Base-by-base conservation (phyloP, 1,140 invertebrate genomes). In the Bombus pascuorum region DNA sequence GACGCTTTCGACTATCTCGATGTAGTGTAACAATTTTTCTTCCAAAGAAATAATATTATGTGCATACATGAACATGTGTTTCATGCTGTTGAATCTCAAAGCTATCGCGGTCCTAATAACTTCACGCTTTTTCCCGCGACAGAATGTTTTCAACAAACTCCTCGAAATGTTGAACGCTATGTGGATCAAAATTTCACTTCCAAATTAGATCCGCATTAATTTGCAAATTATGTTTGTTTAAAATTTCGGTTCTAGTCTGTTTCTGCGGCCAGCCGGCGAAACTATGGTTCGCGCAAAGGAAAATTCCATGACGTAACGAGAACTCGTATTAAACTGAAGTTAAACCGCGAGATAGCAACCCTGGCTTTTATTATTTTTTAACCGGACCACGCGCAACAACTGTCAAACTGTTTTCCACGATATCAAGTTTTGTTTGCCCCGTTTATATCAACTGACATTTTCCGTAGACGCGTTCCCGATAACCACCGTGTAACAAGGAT, bases 191-290 rank as follows among this genome's bases (percentile, higher is more conserved):
- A 77, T 83, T 76, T 77, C 44, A 68, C 62, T 83, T 77, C 18
- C 44, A 78, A 78, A 78, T 83, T 83, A 83, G n/a, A n/a, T 9
- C 15, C 3, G 74, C 18, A 37, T 39, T 53, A 42, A 83, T 57
- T 66, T 42, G 74, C 47, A 42, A 70, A 44, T 83, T 70, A n/a
- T 57, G 42, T 32, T 10, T 8, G n/a, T 65, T 47, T 74, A 70
- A 70, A 70, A 78, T 70, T 44, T 70, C 75, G 25, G 28, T 59
- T 47, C 28, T 39, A 13, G 42, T 4, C 39, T 3, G 65, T 59
- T 32, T 39, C 12, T n/a, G 25, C 0, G 0, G 22, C 3, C 10
- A 37, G 6, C 22, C 71, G 25, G 1, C 4, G 32, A 5, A 32
- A 39, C 68, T 22, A 39, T 44, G 37, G 42, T 5, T 15, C 47